Conservation (phyloP, 1,140 invertebrate species). For the Steinernema khuongi region DNA sequence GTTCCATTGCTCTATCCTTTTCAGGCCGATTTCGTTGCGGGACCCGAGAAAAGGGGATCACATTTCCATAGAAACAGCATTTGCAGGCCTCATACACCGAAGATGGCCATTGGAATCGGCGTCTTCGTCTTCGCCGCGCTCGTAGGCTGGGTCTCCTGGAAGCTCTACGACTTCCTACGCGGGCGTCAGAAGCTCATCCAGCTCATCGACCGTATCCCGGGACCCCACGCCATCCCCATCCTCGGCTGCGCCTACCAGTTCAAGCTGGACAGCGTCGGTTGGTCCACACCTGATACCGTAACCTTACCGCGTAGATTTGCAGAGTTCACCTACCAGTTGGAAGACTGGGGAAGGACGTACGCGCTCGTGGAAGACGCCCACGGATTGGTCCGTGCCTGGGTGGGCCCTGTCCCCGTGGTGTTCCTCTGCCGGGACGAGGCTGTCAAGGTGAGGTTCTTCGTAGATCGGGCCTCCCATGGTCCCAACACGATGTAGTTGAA, state of each 20-base stretch:
- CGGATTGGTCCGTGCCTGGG: constrained; percentile 26
- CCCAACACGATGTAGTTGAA: too few relatives aligned
- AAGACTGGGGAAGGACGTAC: constrained; percentile 27
- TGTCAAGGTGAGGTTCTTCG: constrained; percentile 24
- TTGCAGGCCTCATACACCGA: too few relatives aligned
- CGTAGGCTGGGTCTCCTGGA: background rate
- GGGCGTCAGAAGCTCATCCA: background rate
- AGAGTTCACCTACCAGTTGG: constrained; percentile 36
- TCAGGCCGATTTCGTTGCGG: too few relatives aligned
- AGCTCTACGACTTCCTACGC: background rate
- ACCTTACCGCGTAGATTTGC: background rate
- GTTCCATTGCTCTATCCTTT: too few relatives aligned
- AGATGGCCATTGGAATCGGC: background rate
- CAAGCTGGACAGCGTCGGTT: constrained; percentile 60
- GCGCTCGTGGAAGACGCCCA: constrained; percentile 15
- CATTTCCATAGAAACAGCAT: too few relatives aligned
- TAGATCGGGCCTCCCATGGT: too few relatives aligned
- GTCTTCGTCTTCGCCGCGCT: background rate
- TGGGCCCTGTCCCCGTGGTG: constrained; percentile 34
- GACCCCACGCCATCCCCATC: constrained; percentile 63
- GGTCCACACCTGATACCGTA: constrained; percentile 44
- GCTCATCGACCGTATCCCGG: constrained; percentile 58
- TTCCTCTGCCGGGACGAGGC: constrained; percentile 20
- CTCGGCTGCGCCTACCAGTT: constrained; percentile 63
- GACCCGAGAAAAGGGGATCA: too few relatives aligned